Evolutionary conservation across 1,140 invertebrate genomes (phyloP).

Genomic region (Orchesella cincta): DNA sequence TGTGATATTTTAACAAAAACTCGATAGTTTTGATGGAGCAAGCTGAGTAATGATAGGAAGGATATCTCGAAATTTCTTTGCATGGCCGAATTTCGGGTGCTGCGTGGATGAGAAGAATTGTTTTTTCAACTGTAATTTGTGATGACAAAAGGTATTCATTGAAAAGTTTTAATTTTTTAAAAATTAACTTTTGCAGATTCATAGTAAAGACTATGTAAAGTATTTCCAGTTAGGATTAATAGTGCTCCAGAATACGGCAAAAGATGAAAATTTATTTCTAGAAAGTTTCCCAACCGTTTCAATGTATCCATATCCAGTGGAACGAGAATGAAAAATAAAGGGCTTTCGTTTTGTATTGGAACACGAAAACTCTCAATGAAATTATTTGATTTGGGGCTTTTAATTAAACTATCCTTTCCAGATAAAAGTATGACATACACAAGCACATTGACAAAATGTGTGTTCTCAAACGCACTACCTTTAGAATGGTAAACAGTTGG

Average conservation of each 20-base stretch:
- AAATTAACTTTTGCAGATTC: no score
- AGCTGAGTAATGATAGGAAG: neutral
- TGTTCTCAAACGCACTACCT: neutral
- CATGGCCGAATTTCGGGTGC: neutral
- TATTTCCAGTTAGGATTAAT: neutral
- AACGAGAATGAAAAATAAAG: no score
- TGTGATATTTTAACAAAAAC: neutral
- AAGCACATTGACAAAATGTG: neutral
- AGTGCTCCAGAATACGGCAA: neutral
- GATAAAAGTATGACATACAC: neutral
- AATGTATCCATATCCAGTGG: no score
- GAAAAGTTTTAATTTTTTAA: no score
- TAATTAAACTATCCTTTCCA: no score
- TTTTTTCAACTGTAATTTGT: neutral
- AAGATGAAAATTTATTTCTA: neutral
- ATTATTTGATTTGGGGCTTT: no score
- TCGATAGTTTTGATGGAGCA: neutral
- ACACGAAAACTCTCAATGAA: neutral
- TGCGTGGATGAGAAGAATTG: neutral
- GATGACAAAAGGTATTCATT: no score
- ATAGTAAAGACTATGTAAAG: no score
- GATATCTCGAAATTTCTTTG: neutral
- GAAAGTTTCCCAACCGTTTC: neutral
- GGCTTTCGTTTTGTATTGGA: neutral
- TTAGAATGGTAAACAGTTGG: no score